A percentile compares a stretch with the other conserved stretches of the same genome.
phyloP scores from a whole-genome alignment of 2,797 vertebrate species.

The Neomorphus geoffroyi region DNA sequence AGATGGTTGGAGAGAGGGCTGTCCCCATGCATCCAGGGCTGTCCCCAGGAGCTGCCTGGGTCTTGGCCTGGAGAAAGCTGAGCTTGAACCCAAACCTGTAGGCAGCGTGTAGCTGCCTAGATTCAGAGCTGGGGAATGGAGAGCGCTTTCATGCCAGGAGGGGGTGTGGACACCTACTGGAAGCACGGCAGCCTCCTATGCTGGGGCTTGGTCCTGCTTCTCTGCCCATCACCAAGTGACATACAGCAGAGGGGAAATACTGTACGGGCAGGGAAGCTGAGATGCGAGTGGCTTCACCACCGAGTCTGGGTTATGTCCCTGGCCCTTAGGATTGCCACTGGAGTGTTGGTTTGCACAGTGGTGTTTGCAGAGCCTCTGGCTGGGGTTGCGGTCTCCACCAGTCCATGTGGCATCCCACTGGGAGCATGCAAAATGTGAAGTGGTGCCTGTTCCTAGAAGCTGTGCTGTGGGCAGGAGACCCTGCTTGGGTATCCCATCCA shows the following conservation, averaged over 20 bases:
- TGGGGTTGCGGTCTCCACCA: accelerated
- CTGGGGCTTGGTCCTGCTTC: neutral
- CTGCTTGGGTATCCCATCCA: accelerated
- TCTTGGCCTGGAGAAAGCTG: neutral
- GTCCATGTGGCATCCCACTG: neutral
- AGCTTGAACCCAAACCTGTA: neutral
- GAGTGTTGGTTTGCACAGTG: accelerated
- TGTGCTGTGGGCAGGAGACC: neutral
- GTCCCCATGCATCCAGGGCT: accelerated
- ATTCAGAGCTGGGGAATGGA: neutral
- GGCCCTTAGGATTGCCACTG: neutral
- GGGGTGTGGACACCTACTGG: neutral
- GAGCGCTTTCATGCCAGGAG: neutral
- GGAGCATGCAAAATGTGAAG: neutral
- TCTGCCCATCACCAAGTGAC: neutral
- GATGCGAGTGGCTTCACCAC: neutral
- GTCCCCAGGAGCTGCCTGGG: neutral
- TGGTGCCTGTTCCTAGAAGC: neutral
- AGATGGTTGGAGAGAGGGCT: neutral
- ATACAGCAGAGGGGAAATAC: neutral
- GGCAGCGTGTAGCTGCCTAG: accelerated
- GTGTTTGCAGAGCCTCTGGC: neutral
- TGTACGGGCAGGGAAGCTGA: neutral
- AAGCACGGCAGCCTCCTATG: accelerated
- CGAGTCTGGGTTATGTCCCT: neutral